Conservation (phyloP, 1,140 invertebrate genomes). For the Solen grandis region DNA sequence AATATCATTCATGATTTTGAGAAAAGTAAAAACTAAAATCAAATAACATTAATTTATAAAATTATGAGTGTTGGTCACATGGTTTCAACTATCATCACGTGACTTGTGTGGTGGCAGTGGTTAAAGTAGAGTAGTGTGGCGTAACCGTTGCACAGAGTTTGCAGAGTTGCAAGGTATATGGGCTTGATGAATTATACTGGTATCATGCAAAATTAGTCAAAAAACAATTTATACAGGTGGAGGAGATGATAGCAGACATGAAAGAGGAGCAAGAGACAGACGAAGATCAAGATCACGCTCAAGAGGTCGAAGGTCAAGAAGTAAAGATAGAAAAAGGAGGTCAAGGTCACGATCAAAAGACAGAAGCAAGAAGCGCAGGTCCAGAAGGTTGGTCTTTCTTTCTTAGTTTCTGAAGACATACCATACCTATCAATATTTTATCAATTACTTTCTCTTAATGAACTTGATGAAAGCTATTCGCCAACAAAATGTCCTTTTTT, state of each 20-base stretch:
- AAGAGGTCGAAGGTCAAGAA: conserved; percentile 69
- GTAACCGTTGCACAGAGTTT: neutral
- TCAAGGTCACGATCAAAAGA: conserved; percentile 55
- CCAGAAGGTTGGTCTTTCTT: conserved; percentile 68
- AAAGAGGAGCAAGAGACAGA: conserved; percentile 49
- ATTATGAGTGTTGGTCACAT: too few species aligned
- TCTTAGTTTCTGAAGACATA: neutral
- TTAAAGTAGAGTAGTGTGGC: too few species aligned
- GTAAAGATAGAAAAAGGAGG: conserved; percentile 70
- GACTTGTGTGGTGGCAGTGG: too few species aligned
- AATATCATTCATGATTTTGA: too few species aligned
- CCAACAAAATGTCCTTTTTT: too few species aligned
- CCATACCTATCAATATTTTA: neutral
- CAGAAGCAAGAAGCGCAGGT: conserved; percentile 50
- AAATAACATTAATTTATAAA: too few species aligned
- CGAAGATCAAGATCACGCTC: conserved; percentile 67
- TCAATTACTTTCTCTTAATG: neutral
- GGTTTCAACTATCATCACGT: too few species aligned
- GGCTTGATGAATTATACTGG: neutral
- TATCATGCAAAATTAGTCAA: neutral
- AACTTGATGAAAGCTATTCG: too few species aligned
- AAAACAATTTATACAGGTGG: neutral
- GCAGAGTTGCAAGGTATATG: neutral
- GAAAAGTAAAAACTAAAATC: too few species aligned
- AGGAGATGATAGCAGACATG: neutral